Conservation (phyloP, 2,888 invertebrate species). For the Lepidochitona cinerea region DNA sequence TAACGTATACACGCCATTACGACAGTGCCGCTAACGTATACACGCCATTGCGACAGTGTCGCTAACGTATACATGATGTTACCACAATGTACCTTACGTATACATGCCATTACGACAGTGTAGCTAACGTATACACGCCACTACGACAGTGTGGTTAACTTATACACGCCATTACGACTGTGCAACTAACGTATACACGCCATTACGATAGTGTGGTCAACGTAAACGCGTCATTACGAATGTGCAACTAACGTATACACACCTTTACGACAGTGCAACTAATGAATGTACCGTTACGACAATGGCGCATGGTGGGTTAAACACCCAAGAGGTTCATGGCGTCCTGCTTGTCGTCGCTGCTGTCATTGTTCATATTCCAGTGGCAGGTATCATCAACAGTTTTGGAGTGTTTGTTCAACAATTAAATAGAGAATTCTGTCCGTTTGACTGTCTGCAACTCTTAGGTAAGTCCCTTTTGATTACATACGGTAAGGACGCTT, state of each 20-base stretch:
- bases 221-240: too few species aligned
- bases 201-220: too few species aligned
- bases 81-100: too few species aligned
- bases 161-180: too few species aligned
- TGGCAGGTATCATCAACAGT: constrained; percentile 19
- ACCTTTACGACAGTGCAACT: neutral
- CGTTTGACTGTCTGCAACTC: constrained; percentile 18
- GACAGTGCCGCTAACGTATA: too few species aligned
- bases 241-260: neutral
- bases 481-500: neutral
- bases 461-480: constrained; percentile 9
- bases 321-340: neutral
- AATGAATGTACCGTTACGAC: neutral
- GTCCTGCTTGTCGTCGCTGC: constrained; percentile 5
- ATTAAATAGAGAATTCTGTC: constrained; percentile 17
- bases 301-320: neutral
- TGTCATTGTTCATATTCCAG: constrained; percentile 17
- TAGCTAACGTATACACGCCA: too few species aligned
- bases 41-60: too few species aligned
- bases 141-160: too few species aligned
- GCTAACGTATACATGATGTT: too few species aligned
- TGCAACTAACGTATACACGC: too few species aligned
- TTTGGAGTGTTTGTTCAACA: constrained; percentile 18
- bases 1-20: too few species aligned
- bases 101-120: too few species aligned